Base-by-base conservation (phyloP, 2,888 invertebrate genomes). In the Rotaria macrura region DNA sequence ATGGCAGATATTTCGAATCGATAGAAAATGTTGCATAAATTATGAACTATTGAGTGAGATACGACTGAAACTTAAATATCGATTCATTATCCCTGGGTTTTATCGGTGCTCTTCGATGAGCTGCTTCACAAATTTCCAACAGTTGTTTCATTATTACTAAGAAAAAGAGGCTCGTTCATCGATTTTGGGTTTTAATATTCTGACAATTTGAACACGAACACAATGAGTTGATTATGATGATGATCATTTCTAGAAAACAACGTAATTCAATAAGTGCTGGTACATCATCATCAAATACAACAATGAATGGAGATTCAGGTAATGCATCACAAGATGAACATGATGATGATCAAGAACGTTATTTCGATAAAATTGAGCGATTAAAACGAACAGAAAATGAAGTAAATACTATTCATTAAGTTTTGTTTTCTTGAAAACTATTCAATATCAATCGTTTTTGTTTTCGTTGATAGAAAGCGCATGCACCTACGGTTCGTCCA, bases 301-400 rank as follows among this genome's bases (percentile, higher is more conserved):
- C 79, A n/a, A 23, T 79, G 2, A 79, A 79, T 79, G 79, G 79
- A 43, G 79, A 79, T 79, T 79, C 79, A n/a, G 79, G 79, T 10
- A 79, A 79, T 79, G 79, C 43, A 2, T 79, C 79, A 20, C 79
- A 79, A 43, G 79, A 79, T 7, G 79, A 79, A 79, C 79, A 79
- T n/a, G 79, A 79, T 14, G 79, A 79, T 3, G 79, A 43, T 43
- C 40, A 79, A 79, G 79, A 79, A 79, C 43, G 79, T 43, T 79
- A 79, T 79, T 79, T 43, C 14, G 79, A 79, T 40, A 79, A 79
- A 79, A 79, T 79, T 20, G 79, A 79, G 43, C 79, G 79, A 43
- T 12, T 79, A 43, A 79, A 79, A n/a, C 40, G 79, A 79, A 43
- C 25, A n/a, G 79, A 79, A 79, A 40, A 79, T 79, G 79, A 79